Conservation (phyloP, 2,113 vertebrate species). For the Morone chrysops region DNA sequence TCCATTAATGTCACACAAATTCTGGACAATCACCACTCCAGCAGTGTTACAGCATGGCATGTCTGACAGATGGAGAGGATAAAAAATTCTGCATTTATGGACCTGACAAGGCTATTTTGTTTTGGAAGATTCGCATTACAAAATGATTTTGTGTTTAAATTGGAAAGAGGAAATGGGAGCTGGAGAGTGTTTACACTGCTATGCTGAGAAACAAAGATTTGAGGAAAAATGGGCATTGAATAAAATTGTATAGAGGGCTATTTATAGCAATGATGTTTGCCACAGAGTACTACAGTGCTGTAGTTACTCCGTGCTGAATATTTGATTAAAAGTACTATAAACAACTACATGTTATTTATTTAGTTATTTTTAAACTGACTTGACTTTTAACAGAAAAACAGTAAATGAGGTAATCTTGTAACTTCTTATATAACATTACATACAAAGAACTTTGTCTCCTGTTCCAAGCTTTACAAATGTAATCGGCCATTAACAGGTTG, state of each 20-base stretch:
- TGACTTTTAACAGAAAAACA: no score
- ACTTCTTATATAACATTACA: no score
- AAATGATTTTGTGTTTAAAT: constrained; percentile 16
- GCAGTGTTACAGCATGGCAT: constrained; percentile 4
- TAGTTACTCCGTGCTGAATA: neutral
- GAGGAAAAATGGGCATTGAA: neutral
- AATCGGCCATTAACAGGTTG: no score
- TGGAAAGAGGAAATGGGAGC: neutral
- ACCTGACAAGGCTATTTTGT: constrained; percentile 22
- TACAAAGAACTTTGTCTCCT: no score
- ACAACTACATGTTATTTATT: no score
- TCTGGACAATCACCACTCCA: constrained; percentile 31
- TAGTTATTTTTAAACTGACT: no score
- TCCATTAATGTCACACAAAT: constrained; percentile 60
- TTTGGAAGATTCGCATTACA: constrained; percentile 16
- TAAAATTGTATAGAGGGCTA: neutral
- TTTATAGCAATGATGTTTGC: neutral
- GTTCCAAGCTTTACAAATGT: no score
- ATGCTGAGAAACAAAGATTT: neutral
- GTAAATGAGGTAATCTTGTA: no score
- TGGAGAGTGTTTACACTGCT: neutral
- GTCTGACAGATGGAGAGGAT: constrained; percentile 24
- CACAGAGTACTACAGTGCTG: neutral
- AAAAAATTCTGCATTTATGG: neutral
- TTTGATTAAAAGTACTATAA: constrained; percentile 7